A percentile compares a stretch with the other conserved stretches of the same genome.
Evolutionary conservation across 1,140 invertebrate species (phyloP).

Genomic region (Dolichoris vasculosae): DNA sequence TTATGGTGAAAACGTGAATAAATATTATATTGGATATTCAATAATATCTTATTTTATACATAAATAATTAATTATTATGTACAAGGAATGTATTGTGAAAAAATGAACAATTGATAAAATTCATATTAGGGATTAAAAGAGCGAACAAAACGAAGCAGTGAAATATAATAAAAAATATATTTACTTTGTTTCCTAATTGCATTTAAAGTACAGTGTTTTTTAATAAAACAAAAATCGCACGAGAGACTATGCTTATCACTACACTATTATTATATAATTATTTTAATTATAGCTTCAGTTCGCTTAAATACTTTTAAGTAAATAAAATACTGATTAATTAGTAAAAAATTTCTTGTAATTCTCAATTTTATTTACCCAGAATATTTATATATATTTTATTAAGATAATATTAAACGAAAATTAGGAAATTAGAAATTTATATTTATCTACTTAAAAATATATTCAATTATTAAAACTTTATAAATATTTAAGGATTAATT

Average conservation of each 20-base stretch:
- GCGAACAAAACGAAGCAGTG: conserved; percentile 37
- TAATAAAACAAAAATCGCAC: conserved; percentile 35
- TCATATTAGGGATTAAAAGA: conserved; percentile 36
- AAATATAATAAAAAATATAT: conserved; percentile 47
- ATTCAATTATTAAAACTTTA: too few relatives aligned
- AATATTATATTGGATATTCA: conserved; percentile 41
- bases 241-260: background rate
- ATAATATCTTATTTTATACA: conserved; percentile 41
- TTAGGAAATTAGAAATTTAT: too few relatives aligned
- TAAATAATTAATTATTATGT: conserved; percentile 46
- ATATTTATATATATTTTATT: background rate
- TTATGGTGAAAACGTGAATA: conserved; percentile 40
- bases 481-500: too few relatives aligned
- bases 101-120: conserved; percentile 37
- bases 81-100: conserved; percentile 38
- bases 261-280: background rate
- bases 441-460: too few relatives aligned
- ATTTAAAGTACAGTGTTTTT: conserved; percentile 39
- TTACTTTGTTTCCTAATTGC: conserved; percentile 42
- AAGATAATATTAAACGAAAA: too few relatives aligned
- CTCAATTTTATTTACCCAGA: background rate
- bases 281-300: background rate
- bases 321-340: conserved; percentile 1
- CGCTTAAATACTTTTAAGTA: background rate
- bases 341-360: background rate